Evolutionary conservation across 1,140 invertebrate genomes (phyloP), one percentile per base, ranked within the genome.

Genomic region (Cotesia glomerata): DNA sequence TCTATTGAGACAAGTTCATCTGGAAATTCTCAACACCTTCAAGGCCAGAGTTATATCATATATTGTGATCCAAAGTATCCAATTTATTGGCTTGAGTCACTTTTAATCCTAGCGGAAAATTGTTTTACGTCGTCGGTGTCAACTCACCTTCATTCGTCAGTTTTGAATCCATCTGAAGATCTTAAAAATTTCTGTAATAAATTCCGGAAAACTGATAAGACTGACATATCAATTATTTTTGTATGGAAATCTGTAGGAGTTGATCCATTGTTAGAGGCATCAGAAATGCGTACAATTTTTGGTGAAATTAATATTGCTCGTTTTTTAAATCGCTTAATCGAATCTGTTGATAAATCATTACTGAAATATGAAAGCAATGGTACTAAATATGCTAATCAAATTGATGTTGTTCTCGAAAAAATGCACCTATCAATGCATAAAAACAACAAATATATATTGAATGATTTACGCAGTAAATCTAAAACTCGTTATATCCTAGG

Each of bases 281-380:
- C 81, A 35, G 80, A 79, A 18, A 77, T 76, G 5, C 76, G 72
- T 11, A 82, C 88, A 58, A 87, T 91, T 45, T 56, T 77, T 16
- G 90, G 90, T 0, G 83, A 88, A 74, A 82, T 87, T 9, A 90
- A 90, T 66, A 83, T 90, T 61, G 87, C 86, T 11, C 80, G 90
- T 8, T 90, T 88, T 65, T 77, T 91, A 1, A 85, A 85, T 75
- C 87, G 90, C 5, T 67, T 89, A 3, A 75, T 90, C 1, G 85
- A 88, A 74, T 79, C 79, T 3, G 74, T 32, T 13, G 74, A 75
- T n/a, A 74, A 77, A 0, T 67, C 73, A 4, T 16, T 85, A n/a
- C 82, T 88, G 26, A 81, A 72, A n/a, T 90, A 90, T 61, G 87
- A 86, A 70, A 82, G 74, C 49, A 78, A 71, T 1, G 86, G 86